Conservation (phyloP, 1,140 invertebrate genomes). For the Drosophila tropicalis region DNA sequence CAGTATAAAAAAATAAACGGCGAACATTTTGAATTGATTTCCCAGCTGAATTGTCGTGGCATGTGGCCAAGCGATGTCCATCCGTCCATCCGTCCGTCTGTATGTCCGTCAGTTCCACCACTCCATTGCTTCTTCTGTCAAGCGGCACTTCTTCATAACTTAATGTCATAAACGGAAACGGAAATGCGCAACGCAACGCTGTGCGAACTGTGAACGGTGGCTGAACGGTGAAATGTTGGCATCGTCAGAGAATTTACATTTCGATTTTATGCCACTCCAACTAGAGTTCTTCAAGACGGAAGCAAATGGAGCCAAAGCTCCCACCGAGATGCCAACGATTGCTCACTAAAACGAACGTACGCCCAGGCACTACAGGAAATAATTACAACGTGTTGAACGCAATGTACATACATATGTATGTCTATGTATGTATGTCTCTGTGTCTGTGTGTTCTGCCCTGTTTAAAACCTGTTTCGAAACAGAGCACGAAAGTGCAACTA, state of each 20-base stretch:
- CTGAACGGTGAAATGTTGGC: conserved; percentile 4
- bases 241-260: conserved; percentile 9
- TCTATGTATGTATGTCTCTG: background rate
- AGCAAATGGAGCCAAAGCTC: background rate
- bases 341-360: conserved; percentile 1
- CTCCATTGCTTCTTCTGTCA: background rate
- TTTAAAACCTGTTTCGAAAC: background rate
- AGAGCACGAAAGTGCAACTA: conserved; percentile 12
- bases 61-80: conserved; percentile 4
- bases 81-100: background rate
- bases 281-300: conserved; percentile 4
- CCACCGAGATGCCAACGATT: background rate
- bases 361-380: conserved; percentile 29
- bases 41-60: conserved; percentile 57
- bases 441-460: background rate
- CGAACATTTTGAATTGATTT: conserved; percentile 70
- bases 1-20: background rate
- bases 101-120: background rate
- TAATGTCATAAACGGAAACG: conserved; percentile 66
- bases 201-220: conserved; percentile 31
- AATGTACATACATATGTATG: conserved; percentile 15
- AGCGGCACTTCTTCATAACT: conserved; percentile 45
- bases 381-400: conserved; percentile 48
- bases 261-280: conserved; percentile 14
- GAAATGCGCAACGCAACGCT: conserved; percentile 53